Evolutionary conservation across 1,140 invertebrate genomes (phyloP).

Genomic region (Aethina tumida): DNA sequence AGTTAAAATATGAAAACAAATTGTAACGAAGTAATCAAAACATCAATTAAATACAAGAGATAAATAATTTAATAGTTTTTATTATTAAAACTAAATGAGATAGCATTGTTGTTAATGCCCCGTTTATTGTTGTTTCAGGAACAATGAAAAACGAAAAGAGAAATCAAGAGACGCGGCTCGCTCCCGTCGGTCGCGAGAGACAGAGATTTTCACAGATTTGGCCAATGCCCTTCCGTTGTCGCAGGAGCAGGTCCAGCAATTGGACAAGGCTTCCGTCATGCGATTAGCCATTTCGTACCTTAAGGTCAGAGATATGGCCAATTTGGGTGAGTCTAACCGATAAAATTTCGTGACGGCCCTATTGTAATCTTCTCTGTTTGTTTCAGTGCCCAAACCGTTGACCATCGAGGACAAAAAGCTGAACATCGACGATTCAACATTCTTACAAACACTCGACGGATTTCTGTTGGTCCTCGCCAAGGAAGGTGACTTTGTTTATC

Average conservation of each 20-base stretch:
- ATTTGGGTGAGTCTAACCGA: slow-evolving; percentile 54
- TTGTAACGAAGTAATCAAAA: no score
- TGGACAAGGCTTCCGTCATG: slow-evolving; percentile 95
- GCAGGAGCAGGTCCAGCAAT: slow-evolving; percentile 62
- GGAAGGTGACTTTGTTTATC: slow-evolving; percentile 83
- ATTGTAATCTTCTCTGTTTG: background rate
- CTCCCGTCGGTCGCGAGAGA: slow-evolving; percentile 83
- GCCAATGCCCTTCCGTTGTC: slow-evolving; percentile 71
- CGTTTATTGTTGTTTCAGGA: slow-evolving; percentile 49
- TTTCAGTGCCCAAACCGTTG: slow-evolving; percentile 32
- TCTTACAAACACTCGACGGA: slow-evolving; percentile 76
- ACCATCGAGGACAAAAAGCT: slow-evolving; percentile 18
- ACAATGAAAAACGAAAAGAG: slow-evolving; percentile 93
- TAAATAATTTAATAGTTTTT: background rate
- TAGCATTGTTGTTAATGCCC: background rate
- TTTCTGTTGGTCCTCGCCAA: slow-evolving; percentile 76
- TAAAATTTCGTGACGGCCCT: background rate
- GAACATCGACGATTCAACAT: slow-evolving; percentile 45
- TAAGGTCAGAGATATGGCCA: slow-evolving; percentile 72
- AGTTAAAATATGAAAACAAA: no score
- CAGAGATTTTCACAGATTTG: slow-evolving; percentile 86
- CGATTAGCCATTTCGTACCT: slow-evolving; percentile 86
- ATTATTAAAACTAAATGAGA: background rate
- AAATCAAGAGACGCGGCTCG: slow-evolving; percentile 91
- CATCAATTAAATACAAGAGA: no score